Base-by-base conservation (phyloP, 64 coral and sea anemone species). In the Platygyra sinensis region DNA sequence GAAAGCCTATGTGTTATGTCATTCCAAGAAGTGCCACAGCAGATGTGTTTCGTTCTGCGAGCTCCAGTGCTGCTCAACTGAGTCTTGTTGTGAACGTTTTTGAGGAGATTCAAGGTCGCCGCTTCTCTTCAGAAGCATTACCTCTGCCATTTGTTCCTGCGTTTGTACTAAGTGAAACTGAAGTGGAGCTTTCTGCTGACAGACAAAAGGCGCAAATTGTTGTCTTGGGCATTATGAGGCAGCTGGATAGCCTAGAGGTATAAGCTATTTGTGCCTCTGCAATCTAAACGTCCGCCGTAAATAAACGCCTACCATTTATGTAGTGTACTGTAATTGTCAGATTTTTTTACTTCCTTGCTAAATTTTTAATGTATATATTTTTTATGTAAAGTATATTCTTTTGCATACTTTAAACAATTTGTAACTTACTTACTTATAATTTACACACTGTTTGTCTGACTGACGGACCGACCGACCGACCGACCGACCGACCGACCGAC, bases 101-200 rank as follows among this genome's bases (percentile, higher is more conserved):
- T 38, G 95, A 96, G 7, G 89, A 96, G 72, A 79, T 89, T 27
- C 88, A 93, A 62, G 89, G 82, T 28, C 65, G 74, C 20, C 88
- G 74, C 67, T 31, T 82, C 30, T 72, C 87, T 24, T 96, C 95
- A 20, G 91, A 90, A 65, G 36, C 82, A 39, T 9, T 90, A 15
- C 62, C 49, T 2, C 76, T 96, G 42, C 91, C 82, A 22, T 96
- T 96, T 87, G 67, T 96, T 22, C 91, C 95, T 19, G 91, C 95
- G 30, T 96, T 96, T 82, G 54, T 76, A 30, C 42, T 96, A 11
- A 93, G 91, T 77, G 62, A 71, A n/a, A 59, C n/a, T 8, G 91
- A 89, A 54, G 20, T 96, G 67, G 75, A 90, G 8, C 82, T 96
- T 61, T 83, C 87, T 36, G 75, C 85, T 17, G 69, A 91, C 29